Conservation (phyloP, 2,113 vertebrate genomes). For the Rhinoderma darwinii region DNA sequence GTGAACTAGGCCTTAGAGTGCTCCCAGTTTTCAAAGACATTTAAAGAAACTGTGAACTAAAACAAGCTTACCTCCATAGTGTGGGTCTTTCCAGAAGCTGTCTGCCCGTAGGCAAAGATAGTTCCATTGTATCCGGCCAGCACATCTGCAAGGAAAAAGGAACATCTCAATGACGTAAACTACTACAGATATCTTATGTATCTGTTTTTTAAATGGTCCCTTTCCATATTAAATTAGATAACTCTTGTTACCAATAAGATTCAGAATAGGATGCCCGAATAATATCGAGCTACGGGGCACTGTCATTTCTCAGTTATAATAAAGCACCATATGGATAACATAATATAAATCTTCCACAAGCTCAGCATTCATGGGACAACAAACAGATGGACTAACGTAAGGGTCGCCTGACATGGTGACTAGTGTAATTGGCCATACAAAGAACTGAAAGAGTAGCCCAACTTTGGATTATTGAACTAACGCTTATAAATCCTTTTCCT, state of each 20-base stretch:
- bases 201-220: background rate
- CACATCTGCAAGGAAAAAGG: slow-evolving; percentile 76
- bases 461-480: too few relatives aligned
- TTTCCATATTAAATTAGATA: too few relatives aligned
- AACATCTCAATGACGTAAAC: background rate
- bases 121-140: slow-evolving; percentile 92
- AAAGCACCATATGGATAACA: background rate
- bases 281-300: too few relatives aligned
- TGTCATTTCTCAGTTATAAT: background rate
- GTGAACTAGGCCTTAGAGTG: too few relatives aligned
- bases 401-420: background rate
- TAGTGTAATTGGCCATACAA: background rate
- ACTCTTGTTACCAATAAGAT: too few relatives aligned
- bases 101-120: slow-evolving; percentile 94
- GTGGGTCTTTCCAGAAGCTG: slow-evolving; percentile 92
- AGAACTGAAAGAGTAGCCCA: too few relatives aligned
- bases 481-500: too few relatives aligned
- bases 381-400: background rate
- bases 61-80: slow-evolving; percentile 88
- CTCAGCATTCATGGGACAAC: background rate
- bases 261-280: too few relatives aligned
- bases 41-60: too few relatives aligned
- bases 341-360: background rate
- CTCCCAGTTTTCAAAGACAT: too few relatives aligned
- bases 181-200: background rate